Evolutionary conservation across 2,113 vertebrate genomes (phyloP).

Genomic region (Notiomystis cincta): DNA sequence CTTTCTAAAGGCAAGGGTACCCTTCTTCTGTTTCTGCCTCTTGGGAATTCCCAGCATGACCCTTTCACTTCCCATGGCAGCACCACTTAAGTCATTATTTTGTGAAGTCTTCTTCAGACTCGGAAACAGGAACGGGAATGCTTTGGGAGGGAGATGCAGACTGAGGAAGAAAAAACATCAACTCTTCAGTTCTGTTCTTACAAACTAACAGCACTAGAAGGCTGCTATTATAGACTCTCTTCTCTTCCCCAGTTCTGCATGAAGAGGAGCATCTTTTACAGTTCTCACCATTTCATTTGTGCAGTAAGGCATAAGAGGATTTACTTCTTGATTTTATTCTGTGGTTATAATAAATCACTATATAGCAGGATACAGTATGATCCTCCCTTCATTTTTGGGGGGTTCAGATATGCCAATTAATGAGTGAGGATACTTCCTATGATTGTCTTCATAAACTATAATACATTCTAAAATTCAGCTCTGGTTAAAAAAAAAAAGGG

Average conservation of each 20-base stretch:
- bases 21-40: neutral
- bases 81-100: neutral
- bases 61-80: neutral
- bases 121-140: neutral
- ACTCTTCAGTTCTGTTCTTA: neutral
- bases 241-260: neutral
- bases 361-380: neutral
- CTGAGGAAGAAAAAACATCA: neutral
- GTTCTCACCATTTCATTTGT: neutral
- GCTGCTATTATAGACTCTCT: neutral
- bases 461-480: neutral
- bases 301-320: neutral
- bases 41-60: neutral
- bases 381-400: neutral
- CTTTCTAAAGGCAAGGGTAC: neutral
- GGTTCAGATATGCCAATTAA: neutral
- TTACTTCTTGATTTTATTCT: neutral
- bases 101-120: neutral
- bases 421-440: neutral
- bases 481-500: neutral
- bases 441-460: neutral
- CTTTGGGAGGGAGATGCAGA: neutral
- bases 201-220: neutral
- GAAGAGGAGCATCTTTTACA: neutral
- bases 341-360: neutral